phyloP scores from a whole-genome alignment of 2,888 invertebrate genomes.

The Lamellibrachia columna region DNA sequence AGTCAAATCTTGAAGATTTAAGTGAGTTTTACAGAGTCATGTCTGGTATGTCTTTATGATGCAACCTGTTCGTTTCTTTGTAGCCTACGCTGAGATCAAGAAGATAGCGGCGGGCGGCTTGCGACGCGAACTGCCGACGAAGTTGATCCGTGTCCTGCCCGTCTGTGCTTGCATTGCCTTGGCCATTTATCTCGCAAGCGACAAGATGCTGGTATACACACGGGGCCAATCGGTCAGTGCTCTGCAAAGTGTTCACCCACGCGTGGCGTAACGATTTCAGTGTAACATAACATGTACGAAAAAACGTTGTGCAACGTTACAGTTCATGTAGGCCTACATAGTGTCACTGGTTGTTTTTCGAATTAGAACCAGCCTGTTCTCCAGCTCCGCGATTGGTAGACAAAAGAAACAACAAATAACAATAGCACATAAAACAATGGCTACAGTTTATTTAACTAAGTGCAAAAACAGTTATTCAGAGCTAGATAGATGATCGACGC shows the following conservation, averaged over 20 bases:
- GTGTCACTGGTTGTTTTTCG: too few species aligned
- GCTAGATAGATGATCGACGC: too few species aligned
- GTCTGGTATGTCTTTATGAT: not conserved
- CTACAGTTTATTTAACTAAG: too few species aligned
- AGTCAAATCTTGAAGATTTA: not conserved
- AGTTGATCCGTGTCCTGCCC: not conserved
- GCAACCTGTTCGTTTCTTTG: not conserved
- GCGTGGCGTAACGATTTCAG: not conserved
- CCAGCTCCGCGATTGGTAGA: too few species aligned
- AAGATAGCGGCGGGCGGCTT: not conserved
- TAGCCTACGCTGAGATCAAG: not conserved
- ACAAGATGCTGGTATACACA: not conserved
- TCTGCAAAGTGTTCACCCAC: not conserved
- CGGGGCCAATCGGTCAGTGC: not conserved
- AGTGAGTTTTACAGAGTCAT: not conserved
- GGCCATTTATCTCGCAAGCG: not conserved
- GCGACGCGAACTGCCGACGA: not conserved
- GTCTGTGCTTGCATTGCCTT: not conserved
- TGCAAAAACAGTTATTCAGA: too few species aligned
- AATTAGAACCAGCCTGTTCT: too few species aligned
- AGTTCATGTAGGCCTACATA: too few species aligned
- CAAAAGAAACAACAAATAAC: too few species aligned
- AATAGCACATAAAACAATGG: too few species aligned
- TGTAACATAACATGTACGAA: not conserved
- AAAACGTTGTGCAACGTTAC: too few species aligned